A percentile compares a stretch with the other conserved stretches of the same genome.
Evolutionary conservation across 2,888 invertebrate species (phyloP).

Genomic region (Ochlodes sylvanus): DNA sequence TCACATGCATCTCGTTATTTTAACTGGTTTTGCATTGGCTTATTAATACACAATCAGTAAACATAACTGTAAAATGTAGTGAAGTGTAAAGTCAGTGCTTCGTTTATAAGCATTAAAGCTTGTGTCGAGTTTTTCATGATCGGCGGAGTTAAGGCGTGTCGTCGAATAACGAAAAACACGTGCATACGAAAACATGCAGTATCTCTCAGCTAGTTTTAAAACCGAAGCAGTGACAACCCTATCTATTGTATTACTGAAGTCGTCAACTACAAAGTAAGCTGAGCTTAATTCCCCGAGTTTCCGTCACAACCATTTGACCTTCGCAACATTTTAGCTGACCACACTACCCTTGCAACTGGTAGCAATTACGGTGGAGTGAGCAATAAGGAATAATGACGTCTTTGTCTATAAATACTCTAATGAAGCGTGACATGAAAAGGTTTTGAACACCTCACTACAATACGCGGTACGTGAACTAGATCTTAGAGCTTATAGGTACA

Average conservation of each 20-base stretch:
- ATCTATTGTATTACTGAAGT: neutral
- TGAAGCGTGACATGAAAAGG: neutral
- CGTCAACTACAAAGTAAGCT: slow-evolving; percentile 13
- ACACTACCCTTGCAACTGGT: slow-evolving; percentile 10
- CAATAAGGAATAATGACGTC: slow-evolving; percentile 3
- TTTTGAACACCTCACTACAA: no score
- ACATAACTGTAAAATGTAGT: neutral
- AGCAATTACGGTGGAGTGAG: slow-evolving; percentile 13
- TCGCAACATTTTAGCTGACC: slow-evolving; percentile 6
- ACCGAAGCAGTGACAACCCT: neutral
- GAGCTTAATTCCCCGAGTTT: neutral
- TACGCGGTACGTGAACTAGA: no score
- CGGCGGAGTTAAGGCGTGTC: no score
- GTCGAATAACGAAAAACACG: no score
- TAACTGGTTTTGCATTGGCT: no score
- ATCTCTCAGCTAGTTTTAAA: neutral
- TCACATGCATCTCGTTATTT: neutral
- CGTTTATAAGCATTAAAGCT: no score
- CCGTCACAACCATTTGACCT: neutral
- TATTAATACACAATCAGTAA: no score
- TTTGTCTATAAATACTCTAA: slow-evolving; percentile 1
- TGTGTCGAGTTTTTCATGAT: no score
- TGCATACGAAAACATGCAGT: no score
- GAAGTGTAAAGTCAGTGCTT: no score
- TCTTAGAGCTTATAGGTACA: no score